Percentiles rank a stretch among this genome's conserved stretches.
phyloP scores from a whole-genome alignment of 2,113 vertebrate genomes.

The Monopterus albus region DNA sequence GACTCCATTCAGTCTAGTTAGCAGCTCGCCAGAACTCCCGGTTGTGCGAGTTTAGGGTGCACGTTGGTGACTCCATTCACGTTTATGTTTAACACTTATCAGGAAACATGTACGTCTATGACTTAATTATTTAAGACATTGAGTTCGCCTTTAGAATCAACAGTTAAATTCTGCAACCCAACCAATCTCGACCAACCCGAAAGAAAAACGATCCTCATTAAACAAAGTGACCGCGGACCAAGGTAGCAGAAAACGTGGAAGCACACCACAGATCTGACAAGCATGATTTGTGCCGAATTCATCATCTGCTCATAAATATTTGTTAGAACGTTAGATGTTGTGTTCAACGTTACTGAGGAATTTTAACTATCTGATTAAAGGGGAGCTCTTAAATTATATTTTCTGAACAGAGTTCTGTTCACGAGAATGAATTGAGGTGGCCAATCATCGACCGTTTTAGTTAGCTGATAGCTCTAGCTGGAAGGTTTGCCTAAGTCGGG shows the following conservation, averaged over 20 bases:
- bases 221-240: rapidly evolving
- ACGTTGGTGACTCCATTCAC: too few species aligned
- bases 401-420: neutral
- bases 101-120: too few species aligned
- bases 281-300: neutral
- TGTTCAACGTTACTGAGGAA: rapidly evolving
- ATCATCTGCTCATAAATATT: rapidly evolving
- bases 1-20: conserved; percentile 25
- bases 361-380: neutral
- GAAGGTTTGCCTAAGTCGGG: too few species aligned
- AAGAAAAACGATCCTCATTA: neutral
- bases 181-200: neutral
- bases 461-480: conserved; percentile 1
- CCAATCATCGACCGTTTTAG: too few species aligned
- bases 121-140: neutral
- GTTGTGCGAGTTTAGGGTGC: too few species aligned
- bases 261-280: neutral
- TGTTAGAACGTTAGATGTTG: rapidly evolving
- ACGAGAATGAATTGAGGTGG: too few species aligned
- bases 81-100: too few species aligned
- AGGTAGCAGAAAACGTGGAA: too few species aligned
- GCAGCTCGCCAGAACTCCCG: too few species aligned
- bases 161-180: neutral
- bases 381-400: neutral
- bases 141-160: rapidly evolving